A percentile compares a stretch with the other conserved stretches of the same genome.
phyloP scores from a whole-genome alignment of 2,113 vertebrate species.

The Rhinoderma darwinii region DNA sequence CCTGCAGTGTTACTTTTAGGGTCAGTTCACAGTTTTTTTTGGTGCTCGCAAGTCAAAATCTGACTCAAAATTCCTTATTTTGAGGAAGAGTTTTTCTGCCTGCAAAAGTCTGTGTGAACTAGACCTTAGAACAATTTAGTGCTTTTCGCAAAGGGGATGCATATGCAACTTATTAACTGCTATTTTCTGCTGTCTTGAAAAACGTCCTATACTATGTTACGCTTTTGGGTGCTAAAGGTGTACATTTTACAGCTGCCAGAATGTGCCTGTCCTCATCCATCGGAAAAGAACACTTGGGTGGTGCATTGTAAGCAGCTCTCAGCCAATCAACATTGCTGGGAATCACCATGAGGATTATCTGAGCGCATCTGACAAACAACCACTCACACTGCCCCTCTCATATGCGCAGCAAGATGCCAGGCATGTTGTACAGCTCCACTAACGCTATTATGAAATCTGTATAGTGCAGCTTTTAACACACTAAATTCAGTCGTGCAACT shows the following conservation, averaged over 20 bases:
- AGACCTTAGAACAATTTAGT: not conserved
- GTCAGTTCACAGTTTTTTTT: too few relatives aligned
- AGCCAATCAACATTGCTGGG: not conserved
- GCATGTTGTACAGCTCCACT: too few relatives aligned
- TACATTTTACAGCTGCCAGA: not conserved
- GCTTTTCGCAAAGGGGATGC: not conserved
- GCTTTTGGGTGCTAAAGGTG: not conserved
- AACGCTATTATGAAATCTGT: too few relatives aligned
- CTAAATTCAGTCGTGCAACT: not conserved
- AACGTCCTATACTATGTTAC: not conserved
- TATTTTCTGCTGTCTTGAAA: not conserved
- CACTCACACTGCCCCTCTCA: not conserved
- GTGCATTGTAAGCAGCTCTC: not conserved
- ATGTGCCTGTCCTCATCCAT: not conserved
- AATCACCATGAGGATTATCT: not conserved
- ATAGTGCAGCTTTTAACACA: too few relatives aligned
- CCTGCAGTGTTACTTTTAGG: not conserved
- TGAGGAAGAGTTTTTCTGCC: too few relatives aligned
- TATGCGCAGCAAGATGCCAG: not conserved
- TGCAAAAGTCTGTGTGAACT: too few relatives aligned
- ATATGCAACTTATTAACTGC: not conserved
- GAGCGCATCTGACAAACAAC: too few relatives aligned
- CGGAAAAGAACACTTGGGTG: not conserved
- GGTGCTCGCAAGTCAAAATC: too few relatives aligned
- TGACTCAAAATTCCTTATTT: too few relatives aligned